Conservation (phyloP, 2,888 invertebrate genomes). For the Cephus runcator region DNA sequence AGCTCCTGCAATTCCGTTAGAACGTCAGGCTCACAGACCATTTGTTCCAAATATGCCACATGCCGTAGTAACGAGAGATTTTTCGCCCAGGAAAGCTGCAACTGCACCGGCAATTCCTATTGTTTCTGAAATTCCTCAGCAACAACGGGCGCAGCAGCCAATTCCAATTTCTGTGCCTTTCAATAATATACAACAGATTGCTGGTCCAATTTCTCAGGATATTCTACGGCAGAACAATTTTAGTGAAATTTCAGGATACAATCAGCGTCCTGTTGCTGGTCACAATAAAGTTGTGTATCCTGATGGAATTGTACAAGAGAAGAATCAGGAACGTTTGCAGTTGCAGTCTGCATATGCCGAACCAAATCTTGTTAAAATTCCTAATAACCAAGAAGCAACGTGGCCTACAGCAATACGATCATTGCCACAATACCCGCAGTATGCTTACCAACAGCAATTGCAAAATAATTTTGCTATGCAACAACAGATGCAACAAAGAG, state of each 20-base stretch:
- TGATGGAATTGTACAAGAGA: slow-evolving; percentile 1
- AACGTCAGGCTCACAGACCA: slow-evolving; percentile 30
- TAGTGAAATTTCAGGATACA: slow-evolving; percentile 14
- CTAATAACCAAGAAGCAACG: too few relatives aligned
- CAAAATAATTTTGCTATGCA: slow-evolving; percentile 22
- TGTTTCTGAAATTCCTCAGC: neutral
- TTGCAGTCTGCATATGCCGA: neutral
- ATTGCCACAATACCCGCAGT: slow-evolving; percentile 15
- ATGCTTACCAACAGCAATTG: slow-evolving; percentile 27
- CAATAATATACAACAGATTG: too few relatives aligned
- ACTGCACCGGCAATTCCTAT: neutral
- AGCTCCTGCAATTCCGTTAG: too few relatives aligned
- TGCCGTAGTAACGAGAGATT: neutral
- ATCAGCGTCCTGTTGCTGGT: slow-evolving; percentile 37
- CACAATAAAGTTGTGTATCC: slow-evolving; percentile 23
- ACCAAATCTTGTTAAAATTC: neutral
- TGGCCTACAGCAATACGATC: too few relatives aligned
- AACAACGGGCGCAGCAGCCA: neutral
- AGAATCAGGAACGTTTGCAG: slow-evolving; percentile 7
- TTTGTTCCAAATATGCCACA: slow-evolving; percentile 32
- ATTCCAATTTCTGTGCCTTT: too few relatives aligned
- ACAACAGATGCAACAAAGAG: slow-evolving; percentile 32
- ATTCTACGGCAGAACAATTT: neutral
- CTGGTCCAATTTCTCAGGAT: neutral
- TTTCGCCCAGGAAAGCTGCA: slow-evolving; percentile 2